Evolutionary conservation across 2,888 invertebrate genomes (phyloP), one percentile per base, ranked within the genome.

Genomic region (Caenorhabditis zanzibari): DNA sequence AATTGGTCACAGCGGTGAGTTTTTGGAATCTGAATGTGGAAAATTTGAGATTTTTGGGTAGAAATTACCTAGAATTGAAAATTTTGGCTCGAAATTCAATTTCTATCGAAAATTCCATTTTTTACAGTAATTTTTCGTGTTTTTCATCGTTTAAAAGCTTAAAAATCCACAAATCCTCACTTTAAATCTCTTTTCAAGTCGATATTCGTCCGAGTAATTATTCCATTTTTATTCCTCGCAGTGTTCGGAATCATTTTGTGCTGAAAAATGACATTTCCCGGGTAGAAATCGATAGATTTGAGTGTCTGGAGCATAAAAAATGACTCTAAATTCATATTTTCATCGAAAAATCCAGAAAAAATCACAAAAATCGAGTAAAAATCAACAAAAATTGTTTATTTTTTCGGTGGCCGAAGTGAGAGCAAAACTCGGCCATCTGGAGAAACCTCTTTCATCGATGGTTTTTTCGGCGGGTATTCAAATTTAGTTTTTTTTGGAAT

Each of bases 101-200:
- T n/a, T n/a, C n/a, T n/a, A n/a, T n/a, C n/a, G n/a, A n/a, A n/a
- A n/a, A n/a, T n/a, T n/a, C n/a, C n/a, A 14, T 52, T 19, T 19
- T 22, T 52, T 52, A 19, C 22, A 22, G 19, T n/a, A 32, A 58
- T 58, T 58, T 58, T 26, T 24, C 26, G 2, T 26, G 12, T 14
- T 22, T 38, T 38, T 49, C 19, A 19, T 1, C n/a, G n/a, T n/a
- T n/a, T n/a, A n/a, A n/a, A n/a, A n/a, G n/a, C n/a, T 19, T 16
- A 54, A 38, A 49, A 63, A 28, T 49, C 49, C 4, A 5, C 69
- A 26, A 59, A 52, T 52, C 5, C 61, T 59, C 24, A 85, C 87
- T 77, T 86, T 44, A 88, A 82, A 54, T 88, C 88, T 26, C 80
- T 80, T 73, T 86, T 86, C 24, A 86, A 71, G 47, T 88, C 86